Percentiles rank a stretch among this genome's conserved stretches.
phyloP scores from a whole-genome alignment of 2,113 vertebrate species.

The Meleagris gallopavo region DNA sequence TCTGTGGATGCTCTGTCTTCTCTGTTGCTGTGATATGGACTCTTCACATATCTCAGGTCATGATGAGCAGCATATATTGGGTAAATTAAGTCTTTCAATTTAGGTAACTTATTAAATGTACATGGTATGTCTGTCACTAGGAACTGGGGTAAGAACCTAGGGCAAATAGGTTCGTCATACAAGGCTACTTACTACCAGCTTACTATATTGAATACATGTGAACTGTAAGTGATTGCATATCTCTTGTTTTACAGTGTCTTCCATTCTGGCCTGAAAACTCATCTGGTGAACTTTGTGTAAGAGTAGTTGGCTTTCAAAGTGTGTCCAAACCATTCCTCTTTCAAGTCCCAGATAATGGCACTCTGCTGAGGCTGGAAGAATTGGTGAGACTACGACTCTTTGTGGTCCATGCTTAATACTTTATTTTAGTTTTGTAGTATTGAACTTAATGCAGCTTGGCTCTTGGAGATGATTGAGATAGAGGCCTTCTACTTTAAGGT shows the following conservation, averaged over 20 bases:
- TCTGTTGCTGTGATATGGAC: neutral
- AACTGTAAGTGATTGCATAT: neutral
- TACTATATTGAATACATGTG: fast-evolving
- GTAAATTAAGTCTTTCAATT: neutral
- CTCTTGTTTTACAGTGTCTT: constrained; percentile 83
- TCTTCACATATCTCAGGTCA: neutral
- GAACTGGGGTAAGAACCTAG: neutral
- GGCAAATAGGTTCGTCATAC: neutral
- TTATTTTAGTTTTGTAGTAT: neutral
- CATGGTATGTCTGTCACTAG: neutral
- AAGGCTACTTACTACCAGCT: neutral
- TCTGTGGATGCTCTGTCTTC: neutral
- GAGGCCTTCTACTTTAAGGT: neutral
- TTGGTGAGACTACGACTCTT: constrained; percentile 76
- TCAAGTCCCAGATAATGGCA: constrained; percentile 90
- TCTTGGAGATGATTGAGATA: neutral
- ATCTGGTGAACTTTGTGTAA: constrained; percentile 87
- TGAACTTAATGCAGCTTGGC: neutral
- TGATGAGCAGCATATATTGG: neutral
- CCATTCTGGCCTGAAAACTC: constrained; percentile 94
- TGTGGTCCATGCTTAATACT: neutral
- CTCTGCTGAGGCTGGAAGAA: constrained; percentile 86
- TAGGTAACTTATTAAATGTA: neutral
- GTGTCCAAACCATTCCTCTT: constrained; percentile 88
- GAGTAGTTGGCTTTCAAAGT: constrained; percentile 85